Conservation (phyloP, 2,113 vertebrate species). For the Tragelaphus imberbis region DNA sequence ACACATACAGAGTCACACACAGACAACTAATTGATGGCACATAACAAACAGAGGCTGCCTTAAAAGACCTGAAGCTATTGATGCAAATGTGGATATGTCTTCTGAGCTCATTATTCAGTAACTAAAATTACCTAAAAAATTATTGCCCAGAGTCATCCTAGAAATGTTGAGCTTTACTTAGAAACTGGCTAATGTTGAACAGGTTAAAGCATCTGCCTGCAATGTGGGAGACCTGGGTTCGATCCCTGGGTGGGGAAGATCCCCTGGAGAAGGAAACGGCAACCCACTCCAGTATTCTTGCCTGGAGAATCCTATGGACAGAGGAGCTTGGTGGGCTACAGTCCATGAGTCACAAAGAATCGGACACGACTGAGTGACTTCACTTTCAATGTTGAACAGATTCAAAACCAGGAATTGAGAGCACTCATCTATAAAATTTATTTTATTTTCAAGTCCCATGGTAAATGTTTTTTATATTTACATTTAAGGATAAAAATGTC, state of each 20-base stretch:
- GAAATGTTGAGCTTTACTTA: neutral
- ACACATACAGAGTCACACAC: neutral
- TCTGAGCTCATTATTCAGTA: neutral
- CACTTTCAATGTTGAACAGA: neutral
- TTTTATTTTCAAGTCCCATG: neutral
- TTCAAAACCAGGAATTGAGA: neutral
- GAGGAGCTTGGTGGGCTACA: no score
- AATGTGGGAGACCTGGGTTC: no score
- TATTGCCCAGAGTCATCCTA: neutral
- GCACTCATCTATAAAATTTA: neutral
- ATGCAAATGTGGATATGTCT: neutral
- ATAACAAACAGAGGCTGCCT: neutral
- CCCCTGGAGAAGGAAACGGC: no score
- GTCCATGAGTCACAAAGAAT: no score
- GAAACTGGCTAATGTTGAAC: neutral
- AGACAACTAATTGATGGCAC: neutral
- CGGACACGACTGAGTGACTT: no score
- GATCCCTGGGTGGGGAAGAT: no score
- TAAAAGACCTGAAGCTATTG: neutral
- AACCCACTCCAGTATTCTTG: no score
- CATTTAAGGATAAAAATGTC: neutral
- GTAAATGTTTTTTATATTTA: constrained; percentile 1
- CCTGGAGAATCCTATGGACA: no score
- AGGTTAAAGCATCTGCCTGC: neutral
- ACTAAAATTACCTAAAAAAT: neutral